Base-by-base conservation (phyloP, 2,797 vertebrate genomes). In the Vireo griseus region DNA sequence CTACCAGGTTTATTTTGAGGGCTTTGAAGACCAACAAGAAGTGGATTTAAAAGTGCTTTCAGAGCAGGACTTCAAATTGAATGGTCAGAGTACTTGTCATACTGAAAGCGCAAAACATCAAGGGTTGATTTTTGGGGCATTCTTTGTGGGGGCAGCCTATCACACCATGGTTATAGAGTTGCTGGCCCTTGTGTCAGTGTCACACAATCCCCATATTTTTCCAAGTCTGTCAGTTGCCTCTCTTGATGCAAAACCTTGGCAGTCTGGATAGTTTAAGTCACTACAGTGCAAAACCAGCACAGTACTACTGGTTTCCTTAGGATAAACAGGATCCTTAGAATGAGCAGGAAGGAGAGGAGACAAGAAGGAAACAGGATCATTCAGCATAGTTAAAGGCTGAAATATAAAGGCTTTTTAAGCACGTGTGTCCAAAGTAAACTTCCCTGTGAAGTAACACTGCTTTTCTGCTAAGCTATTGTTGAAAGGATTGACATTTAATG, bases 351-450 rank as follows among this genome's bases (percentile, higher is more conserved):
- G 37, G 10, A 54, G 18, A 67, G 11, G 5, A 47, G 14, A n/a
- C 85, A 91, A 69, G 12, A 85, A 95, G 16, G 16, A 79, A 79
- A 63, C n/a, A 2, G 9, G 18, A n/a, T 73, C 75, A 9, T 35
- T 79, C 47, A 66, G 35, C 22, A 44, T 11, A 80, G 39, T 48
- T 72, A 45, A 93, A 42, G 21, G 59, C 35, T 39, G 18, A 84
- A 71, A 21, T 45, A 12, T 11, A 62, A 13, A 35, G 35, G 11
- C 37, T 75, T 84, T 88, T 35, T 55, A 86, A 69, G 50, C 26
- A 63, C 10, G 19, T 65, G 24, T 89, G 22, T 77, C 66, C 76
- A 71, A 91, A 90, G n/a, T 47, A 92, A 91, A 94, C 22, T 86
- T 95, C 22, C 8, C 14, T 72, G 45, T 77, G 39, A 91, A 80